phyloP scores from a whole-genome alignment of 2,113 vertebrate species.

The Pteropus alecto region DNA sequence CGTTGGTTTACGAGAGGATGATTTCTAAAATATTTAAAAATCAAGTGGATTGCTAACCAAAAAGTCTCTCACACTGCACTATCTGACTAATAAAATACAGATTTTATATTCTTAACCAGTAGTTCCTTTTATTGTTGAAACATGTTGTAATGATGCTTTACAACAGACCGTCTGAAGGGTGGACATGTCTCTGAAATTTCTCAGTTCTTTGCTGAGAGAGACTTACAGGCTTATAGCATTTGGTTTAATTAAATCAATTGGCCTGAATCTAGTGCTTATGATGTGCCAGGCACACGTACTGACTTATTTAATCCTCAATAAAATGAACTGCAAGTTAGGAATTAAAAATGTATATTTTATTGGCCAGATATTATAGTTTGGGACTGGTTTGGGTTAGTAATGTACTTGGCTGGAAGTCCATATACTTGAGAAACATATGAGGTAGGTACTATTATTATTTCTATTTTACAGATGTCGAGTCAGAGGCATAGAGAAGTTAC shows the following conservation, averaged over 20 bases:
- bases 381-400: not conserved
- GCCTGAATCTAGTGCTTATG: not conserved
- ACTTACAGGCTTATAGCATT: not conserved
- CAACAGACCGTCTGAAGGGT: not conserved
- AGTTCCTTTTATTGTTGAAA: not conserved
- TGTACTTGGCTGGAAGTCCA: not conserved
- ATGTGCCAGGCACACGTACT: not conserved
- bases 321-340: not conserved
- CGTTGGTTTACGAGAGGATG: not conserved
- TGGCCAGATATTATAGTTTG: not conserved
- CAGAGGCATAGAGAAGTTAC: not conserved
- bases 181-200: not conserved
- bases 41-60: not conserved
- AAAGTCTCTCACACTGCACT: not conserved
- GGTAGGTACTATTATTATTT: not conserved
- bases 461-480: not conserved
- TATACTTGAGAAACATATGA: not conserved
- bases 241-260: not conserved
- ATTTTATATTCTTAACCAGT: not conserved
- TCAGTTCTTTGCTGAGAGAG: not conserved
- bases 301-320: not conserved
- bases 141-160: not conserved
- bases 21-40: constrained; percentile 17
- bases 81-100: not conserved
- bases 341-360: not conserved